phyloP scores from a whole-genome alignment of 2,888 invertebrate species.

The Drosophila longiperda region DNA sequence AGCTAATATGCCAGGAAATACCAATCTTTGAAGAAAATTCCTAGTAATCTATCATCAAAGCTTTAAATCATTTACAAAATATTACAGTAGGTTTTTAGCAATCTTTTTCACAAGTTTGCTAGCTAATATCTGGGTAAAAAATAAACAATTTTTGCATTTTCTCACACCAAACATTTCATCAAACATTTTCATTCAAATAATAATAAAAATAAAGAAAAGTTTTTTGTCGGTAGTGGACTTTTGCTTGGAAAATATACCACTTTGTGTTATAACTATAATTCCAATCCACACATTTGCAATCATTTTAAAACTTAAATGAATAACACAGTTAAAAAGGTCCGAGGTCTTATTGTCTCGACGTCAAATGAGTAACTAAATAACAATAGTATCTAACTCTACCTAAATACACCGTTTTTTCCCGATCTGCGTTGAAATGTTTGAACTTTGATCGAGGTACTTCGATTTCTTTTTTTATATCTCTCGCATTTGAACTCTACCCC shows the following conservation, averaged over 20 bases:
- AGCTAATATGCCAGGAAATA: no score
- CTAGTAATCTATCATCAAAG: no score
- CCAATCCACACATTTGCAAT: neutral
- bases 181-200: neutral
- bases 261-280: neutral
- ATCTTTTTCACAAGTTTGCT: no score
- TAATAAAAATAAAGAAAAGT: neutral
- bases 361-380: neutral
- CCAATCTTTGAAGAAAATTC: no score
- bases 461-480: neutral
- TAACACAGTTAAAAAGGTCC: no score
- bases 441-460: neutral
- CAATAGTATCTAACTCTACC: neutral
- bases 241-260: neutral
- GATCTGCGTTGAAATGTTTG: neutral
- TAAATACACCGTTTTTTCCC: neutral
- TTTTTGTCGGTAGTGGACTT: neutral
- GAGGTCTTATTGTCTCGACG: neutral
- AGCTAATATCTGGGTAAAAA: neutral
- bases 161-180: no score
- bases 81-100: no score
- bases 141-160: neutral
- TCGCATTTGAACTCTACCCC: neutral
- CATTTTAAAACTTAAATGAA: neutral
- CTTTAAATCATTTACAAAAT: no score